A percentile compares a stretch with the other conserved stretches of the same genome.
Evolutionary conservation across 2,888 invertebrate species (phyloP).

Genomic region (Balanococcus diminutus): DNA sequence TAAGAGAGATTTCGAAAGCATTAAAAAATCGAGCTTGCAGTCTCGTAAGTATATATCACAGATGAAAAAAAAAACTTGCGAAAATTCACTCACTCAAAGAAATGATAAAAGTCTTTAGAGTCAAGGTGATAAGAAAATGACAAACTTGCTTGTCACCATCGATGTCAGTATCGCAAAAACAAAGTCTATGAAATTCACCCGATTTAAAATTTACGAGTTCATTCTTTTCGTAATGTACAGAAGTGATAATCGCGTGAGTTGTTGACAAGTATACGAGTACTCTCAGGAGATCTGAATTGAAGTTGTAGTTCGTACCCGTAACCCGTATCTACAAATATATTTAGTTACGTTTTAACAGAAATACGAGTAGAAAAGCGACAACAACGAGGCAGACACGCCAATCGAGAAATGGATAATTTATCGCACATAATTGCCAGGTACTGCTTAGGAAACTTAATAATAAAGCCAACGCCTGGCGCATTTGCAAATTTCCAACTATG

Average conservation of each 20-base stretch:
- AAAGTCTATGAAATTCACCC: background rate
- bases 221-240: background rate
- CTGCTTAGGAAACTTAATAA: background rate
- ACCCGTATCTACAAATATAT: background rate
- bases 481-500: background rate
- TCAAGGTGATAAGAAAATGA: background rate
- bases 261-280: background rate
- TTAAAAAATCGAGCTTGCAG: background rate
- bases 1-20: background rate
- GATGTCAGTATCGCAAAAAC: background rate
- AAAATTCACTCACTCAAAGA: background rate
- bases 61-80: background rate
- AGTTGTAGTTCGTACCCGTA: no score
- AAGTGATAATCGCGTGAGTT: background rate
- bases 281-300: background rate
- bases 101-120: background rate
- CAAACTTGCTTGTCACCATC: background rate
- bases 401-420: background rate
- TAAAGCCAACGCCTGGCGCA: background rate
- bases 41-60: background rate
- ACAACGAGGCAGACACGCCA: background rate
- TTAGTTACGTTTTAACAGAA: no score
- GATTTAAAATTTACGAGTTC: conserved; percentile 6
- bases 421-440: background rate
- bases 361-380: no score